Conservation (phyloP, 1,140 invertebrate genomes). For the Drosophila paulistorum region DNA sequence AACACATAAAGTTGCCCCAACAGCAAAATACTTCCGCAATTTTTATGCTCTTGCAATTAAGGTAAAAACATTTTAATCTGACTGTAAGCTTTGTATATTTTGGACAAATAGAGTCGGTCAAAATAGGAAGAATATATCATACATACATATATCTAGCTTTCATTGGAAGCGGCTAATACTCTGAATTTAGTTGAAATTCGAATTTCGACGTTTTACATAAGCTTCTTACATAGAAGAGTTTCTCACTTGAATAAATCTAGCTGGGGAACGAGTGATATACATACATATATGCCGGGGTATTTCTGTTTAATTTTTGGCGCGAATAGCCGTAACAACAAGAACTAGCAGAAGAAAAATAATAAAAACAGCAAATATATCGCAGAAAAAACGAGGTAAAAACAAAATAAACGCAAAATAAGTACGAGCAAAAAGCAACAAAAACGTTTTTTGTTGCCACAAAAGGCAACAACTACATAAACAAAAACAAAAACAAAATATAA, state of each 20-base stretch:
- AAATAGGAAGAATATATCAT: too few species aligned
- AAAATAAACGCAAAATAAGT: conserved; percentile 42
- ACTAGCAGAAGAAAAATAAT: conserved; percentile 31
- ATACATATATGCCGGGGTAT: not conserved
- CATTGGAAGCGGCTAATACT: too few species aligned
- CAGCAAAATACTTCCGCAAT: not conserved
- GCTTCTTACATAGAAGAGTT: not conserved
- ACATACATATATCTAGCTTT: too few species aligned
- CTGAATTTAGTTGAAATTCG: too few species aligned
- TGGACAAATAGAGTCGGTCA: too few species aligned
- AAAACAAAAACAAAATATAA: not conserved
- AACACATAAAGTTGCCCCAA: conserved; percentile 7
- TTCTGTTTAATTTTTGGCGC: conserved; percentile 37
- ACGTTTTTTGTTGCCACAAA: conserved; percentile 18
- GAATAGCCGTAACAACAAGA: conserved; percentile 20
- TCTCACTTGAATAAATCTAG: too few species aligned
- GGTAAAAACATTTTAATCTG: too few species aligned
- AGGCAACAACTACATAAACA: conserved; percentile 1
- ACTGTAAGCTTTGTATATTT: too few species aligned
- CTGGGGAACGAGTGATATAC: too few species aligned
- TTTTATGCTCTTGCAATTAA: not conserved
- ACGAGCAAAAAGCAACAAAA: conserved; percentile 41
- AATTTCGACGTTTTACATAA: too few species aligned
- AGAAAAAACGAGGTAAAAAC: conserved; percentile 31
- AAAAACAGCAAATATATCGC: conserved; percentile 64